Conservation (phyloP, 2,888 invertebrate genomes). For the Drosophila setosimentum region DNA sequence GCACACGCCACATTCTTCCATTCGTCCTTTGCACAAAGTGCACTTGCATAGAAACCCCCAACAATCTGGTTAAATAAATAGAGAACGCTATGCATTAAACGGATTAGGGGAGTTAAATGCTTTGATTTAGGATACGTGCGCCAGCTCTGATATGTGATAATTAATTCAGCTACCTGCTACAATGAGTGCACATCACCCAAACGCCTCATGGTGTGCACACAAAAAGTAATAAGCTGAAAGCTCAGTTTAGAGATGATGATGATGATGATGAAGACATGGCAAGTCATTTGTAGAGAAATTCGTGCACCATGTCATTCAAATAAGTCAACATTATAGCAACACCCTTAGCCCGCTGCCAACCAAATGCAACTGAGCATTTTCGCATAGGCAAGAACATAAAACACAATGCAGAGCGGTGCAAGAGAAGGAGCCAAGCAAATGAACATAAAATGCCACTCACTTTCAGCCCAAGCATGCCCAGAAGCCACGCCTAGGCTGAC, state of each 20-base stretch:
- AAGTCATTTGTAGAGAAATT: slow-evolving; percentile 63
- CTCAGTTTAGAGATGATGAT: slow-evolving; percentile 33
- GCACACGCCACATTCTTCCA: slow-evolving; percentile 17
- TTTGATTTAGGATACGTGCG: slow-evolving; percentile 74
- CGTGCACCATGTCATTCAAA: slow-evolving; percentile 65
- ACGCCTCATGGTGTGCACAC: slow-evolving; percentile 21
- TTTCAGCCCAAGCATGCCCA: slow-evolving; percentile 48
- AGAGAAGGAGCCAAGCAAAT: slow-evolving; percentile 49
- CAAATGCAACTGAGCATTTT: slow-evolving; percentile 54
- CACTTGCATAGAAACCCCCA: slow-evolving; percentile 20
- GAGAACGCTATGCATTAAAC: slow-evolving; percentile 64
- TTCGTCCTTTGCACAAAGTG: slow-evolving; percentile 11
- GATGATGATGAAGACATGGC: slow-evolving; percentile 54
- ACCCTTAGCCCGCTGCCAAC: neutral
- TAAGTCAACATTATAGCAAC: slow-evolving; percentile 58
- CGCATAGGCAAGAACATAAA: slow-evolving; percentile 69
- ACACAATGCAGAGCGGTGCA: slow-evolving; percentile 62
- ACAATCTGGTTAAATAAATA: slow-evolving; percentile 19
- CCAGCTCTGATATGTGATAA: slow-evolving; percentile 71
- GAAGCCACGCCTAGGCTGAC: slow-evolving; percentile 27
- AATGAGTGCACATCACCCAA: slow-evolving; percentile 24
- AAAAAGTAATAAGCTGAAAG: slow-evolving; percentile 79
- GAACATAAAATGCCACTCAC: slow-evolving; percentile 81
- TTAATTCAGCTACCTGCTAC: slow-evolving; percentile 61
- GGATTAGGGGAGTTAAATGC: slow-evolving; percentile 75